These are phyloP conservation scores for Nephrocerus scutellatus DNA, from an alignment of 2,888 invertebrate species.

Conservation along the genomic window DNA sequence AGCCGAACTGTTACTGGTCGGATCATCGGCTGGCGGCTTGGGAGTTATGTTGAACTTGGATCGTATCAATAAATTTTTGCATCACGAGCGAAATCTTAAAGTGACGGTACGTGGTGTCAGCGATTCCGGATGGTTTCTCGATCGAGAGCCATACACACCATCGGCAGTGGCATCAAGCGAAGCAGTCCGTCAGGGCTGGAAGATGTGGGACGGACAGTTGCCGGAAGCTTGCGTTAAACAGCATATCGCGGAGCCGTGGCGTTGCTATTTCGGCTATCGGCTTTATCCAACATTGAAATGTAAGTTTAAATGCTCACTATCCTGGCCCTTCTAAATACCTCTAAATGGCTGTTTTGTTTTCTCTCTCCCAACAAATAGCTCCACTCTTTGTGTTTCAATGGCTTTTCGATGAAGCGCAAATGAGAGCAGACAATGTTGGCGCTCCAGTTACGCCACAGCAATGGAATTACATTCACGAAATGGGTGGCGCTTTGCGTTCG, in stretches of 20 bases:
- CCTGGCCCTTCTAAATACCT: neutral
- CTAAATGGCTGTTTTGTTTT: constrained; percentile 6
- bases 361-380: constrained; percentile 54
- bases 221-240: constrained; percentile 68
- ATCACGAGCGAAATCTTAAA: constrained; percentile 52
- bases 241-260: constrained; percentile 71
- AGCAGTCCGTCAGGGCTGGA: constrained; percentile 66
- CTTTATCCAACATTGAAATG: constrained; percentile 77
- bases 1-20: constrained; percentile 73
- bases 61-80: constrained; percentile 65
- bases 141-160: constrained; percentile 68
- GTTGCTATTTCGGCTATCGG: constrained; percentile 86
- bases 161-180: constrained; percentile 58
- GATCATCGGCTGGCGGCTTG: constrained; percentile 84
- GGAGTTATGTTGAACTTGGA: constrained; percentile 92
- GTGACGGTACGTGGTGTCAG: constrained; percentile 75
- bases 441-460: constrained; percentile 82
- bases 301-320: constrained; percentile 42
- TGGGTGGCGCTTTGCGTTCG: constrained; percentile 75
- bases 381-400: constrained; percentile 92
- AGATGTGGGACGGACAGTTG: constrained; percentile 71
- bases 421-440: constrained; percentile 86
- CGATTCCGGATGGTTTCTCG: constrained; percentile 93
- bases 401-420: constrained; percentile 91
- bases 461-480: constrained; percentile 89